Base-by-base conservation (phyloP, 2,888 invertebrate species). In the Apamea epomidion region DNA sequence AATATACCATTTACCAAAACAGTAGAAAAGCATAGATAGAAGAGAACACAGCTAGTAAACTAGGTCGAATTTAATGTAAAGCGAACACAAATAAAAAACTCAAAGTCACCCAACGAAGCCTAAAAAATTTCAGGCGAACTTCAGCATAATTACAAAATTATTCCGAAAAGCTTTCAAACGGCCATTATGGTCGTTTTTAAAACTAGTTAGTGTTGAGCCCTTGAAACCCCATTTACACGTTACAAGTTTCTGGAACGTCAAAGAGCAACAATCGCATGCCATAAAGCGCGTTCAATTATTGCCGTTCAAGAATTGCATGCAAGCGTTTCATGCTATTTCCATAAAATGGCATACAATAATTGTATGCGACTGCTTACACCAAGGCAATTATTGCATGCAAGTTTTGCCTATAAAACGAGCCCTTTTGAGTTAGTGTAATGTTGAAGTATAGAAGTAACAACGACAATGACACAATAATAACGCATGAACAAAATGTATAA, bases 141-240 rank as follows among this genome's bases (percentile, higher is more conserved):
- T 81, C 32, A 68, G n/a, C 73, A 74, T 81, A 54, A 68, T 81
- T 74, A 69, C 81, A 45, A 54, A 74, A 73, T 65, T 72, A 72
- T 80, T 73, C 37, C 1, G 14, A 65, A 80, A 80, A 72, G 60
- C 32, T 67, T 67, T 71, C 25, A 2, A 70, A 48, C 37, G 8
- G 5, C 3, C 18, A 12, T 25, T 12, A 32, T 18, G 48, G 37
- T 14, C 12, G 32, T 12, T 42, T 76, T 76, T 29, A 51, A 37
- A 18, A 7, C 37, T 16, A 42, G 16, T 51, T 65, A 32, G 25
- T 48, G 48, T 32, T 62, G 16, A 29, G 10, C 54, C 18, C 7
- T 51, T 45, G 10, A 51, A 6, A 18, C 0, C 51, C 6, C 18
- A 51, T 51, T 51, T 51, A 18, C 18, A 51, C 18, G 48, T 18